Conservation (phyloP, 2,797 vertebrate genomes). For the Cetoscarus ocellatus region DNA sequence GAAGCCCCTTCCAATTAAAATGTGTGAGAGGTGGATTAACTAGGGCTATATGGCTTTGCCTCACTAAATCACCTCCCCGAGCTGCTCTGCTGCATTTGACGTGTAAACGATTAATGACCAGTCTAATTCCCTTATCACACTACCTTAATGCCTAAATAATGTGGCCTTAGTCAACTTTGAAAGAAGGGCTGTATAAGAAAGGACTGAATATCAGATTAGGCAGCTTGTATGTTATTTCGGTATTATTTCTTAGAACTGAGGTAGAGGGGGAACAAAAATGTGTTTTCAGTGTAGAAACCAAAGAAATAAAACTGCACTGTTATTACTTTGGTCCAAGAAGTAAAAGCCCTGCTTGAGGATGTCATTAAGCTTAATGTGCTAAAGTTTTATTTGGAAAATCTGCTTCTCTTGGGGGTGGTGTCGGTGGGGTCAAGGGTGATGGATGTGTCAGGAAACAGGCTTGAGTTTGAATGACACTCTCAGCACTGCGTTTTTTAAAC, state of each 20-base stretch:
- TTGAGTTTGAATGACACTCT: too few species aligned
- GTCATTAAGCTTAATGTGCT: too few species aligned
- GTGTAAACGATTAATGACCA: slow-evolving; percentile 87
- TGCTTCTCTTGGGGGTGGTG: too few species aligned
- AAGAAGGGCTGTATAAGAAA: slow-evolving; percentile 81
- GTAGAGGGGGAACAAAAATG: slow-evolving; percentile 40
- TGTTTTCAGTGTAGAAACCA: slow-evolving; percentile 43
- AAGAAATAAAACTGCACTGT: too few species aligned
- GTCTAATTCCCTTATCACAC: slow-evolving; percentile 87
- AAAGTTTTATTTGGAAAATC: too few species aligned
- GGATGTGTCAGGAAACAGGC: too few species aligned
- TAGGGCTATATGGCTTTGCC: slow-evolving; percentile 84
- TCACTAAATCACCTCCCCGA: slow-evolving; percentile 85
- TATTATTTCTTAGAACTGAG: slow-evolving; percentile 67
- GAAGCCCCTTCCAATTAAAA: slow-evolving; percentile 88
- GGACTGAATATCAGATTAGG: slow-evolving; percentile 84
- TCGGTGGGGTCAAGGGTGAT: too few species aligned
- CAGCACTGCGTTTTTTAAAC: too few species aligned
- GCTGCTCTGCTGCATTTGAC: slow-evolving; percentile 85
- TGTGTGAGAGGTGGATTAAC: slow-evolving; percentile 87
- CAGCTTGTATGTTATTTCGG: slow-evolving; percentile 74
- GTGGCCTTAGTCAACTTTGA: slow-evolving; percentile 85
- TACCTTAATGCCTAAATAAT: slow-evolving; percentile 87
- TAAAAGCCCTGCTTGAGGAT: too few species aligned
- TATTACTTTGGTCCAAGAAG: too few species aligned